These are phyloP conservation scores for Cheilosia urbana DNA, from an alignment of 2,888 invertebrate species.

Conservation along the genomic window DNA sequence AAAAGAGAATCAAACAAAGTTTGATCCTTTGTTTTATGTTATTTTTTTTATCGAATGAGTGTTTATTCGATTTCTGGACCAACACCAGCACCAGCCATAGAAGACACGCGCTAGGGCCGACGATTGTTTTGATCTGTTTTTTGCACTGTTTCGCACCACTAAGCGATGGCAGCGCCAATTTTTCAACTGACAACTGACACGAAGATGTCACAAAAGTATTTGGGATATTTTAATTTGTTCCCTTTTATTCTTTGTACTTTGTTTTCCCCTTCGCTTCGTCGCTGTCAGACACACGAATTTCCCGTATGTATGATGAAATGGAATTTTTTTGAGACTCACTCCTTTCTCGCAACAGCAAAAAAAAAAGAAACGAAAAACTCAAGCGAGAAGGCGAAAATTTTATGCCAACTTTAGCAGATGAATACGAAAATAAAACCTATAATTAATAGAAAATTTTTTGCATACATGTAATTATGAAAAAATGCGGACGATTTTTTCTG, in stretches of 20 bases:
- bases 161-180: conserved; percentile 57
- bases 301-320: conserved; percentile 53
- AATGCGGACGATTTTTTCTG: conserved; percentile 60
- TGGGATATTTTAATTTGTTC: conserved; percentile 43
- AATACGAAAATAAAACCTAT: conserved; percentile 59
- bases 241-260: conserved; percentile 9
- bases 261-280: conserved; percentile 38
- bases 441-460: conserved; percentile 67
- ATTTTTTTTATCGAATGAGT: conserved; percentile 6
- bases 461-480: conserved; percentile 71
- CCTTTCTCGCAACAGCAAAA: conserved; percentile 51
- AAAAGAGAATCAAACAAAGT: conserved; percentile 26
- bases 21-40: conserved; percentile 16
- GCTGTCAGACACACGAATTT: conserved; percentile 59
- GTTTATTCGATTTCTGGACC: conserved; percentile 28
- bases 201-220: conserved; percentile 38
- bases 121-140: conserved; percentile 54
- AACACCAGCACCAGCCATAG: conserved; percentile 58
- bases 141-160: conserved; percentile 33
- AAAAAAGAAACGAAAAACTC: conserved; percentile 39
- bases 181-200: conserved; percentile 49
- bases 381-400: conserved; percentile 46
- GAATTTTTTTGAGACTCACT: conserved; percentile 38
- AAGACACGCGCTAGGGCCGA: conserved; percentile 49
- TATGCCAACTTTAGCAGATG: conserved; percentile 56